Evolutionary conservation across 2,797 vertebrate genomes (phyloP), one percentile per base, ranked within the genome.

Genomic region (Megaceryle alcyon): DNA sequence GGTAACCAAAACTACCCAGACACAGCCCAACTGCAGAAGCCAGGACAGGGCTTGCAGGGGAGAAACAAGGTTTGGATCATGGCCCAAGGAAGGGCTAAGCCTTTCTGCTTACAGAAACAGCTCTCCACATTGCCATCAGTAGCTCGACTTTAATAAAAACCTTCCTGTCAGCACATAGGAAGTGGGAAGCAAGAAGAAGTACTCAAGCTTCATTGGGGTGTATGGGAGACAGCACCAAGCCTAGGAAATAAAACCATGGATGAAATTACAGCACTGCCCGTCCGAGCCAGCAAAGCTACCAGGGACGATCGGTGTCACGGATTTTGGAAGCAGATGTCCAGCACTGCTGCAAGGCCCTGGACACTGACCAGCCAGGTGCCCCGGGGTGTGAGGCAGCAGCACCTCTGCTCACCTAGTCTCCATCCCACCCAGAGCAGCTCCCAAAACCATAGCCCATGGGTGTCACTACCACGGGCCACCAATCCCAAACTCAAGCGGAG

Each of bases 331-430:
- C 7, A 54, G 31, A 8, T 0, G 3, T 4, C 18, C 66, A 25
- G 41, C 0, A 1, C 9, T 5, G 2, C 72, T 59, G 25, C 7
- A 3, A 12, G 7, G 25, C 37, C 23, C 1, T 1, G 29, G 37
- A 59, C 56, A 31, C 6, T 19, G 21, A 21, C 39, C 21, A 3
- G 4, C 9, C 33, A 2, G 10, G 25, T 31, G 6, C 20, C 43
- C 39, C 29, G 10, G 8, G 2, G 12, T 5, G 9, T 0, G 33
- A 18, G n/a, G 14, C 39, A 43, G 16, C 19, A 75, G 7, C 1
- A 2, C 14, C 41, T 5, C 12, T 6, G 23, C 49, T 43, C 31
- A 15, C 13, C 39, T 22, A 39, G 33, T 6, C 25, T 7, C 10
- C 0, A 0, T 23, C 26, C 51, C 31, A 28, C 41, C 11, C 33